phyloP scores from a whole-genome alignment of 2,797 vertebrate species.

The Leptatherina wallacei region DNA sequence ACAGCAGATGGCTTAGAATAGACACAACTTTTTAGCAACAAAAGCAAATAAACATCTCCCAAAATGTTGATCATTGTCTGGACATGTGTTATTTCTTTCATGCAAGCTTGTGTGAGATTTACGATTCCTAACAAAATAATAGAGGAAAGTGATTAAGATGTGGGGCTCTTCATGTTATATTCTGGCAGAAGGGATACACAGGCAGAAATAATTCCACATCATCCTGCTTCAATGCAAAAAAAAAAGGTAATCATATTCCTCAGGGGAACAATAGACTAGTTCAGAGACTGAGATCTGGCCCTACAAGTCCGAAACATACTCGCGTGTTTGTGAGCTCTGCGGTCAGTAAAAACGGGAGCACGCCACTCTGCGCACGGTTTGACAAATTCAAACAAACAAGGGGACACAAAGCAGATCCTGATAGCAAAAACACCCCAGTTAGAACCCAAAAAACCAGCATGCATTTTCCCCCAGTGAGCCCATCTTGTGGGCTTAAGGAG shows the following conservation, averaged over 20 bases:
- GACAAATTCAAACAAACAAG: conserved; percentile 83
- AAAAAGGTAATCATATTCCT: conserved; percentile 30
- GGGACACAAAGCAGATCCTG: conserved; percentile 75
- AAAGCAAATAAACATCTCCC: background rate
- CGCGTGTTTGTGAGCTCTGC: conserved; percentile 6
- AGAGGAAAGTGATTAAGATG: conserved; percentile 36
- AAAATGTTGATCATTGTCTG: background rate
- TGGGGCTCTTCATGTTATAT: conserved; percentile 31
- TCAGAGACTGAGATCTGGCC: conserved; percentile 64
- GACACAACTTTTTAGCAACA: background rate
- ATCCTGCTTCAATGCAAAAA: conserved; percentile 29
- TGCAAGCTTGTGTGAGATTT: conserved; percentile 26
- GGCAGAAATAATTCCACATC: conserved; percentile 16
- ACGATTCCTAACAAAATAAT: conserved; percentile 42
- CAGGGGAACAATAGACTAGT: conserved; percentile 72
- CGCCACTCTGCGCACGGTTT: conserved; percentile 43
- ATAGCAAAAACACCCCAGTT: conserved; percentile 69
- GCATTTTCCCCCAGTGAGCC: conserved; percentile 45
- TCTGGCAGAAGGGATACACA: conserved; percentile 15
- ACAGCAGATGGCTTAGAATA: background rate
- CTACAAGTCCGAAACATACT: conserved; percentile 28
- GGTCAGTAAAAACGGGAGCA: conserved; percentile 42
- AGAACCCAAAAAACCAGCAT: conserved; percentile 64
- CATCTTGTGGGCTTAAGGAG: conserved; percentile 37
- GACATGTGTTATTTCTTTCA: conserved; percentile 24